A percentile compares a stretch with the other conserved stretches of the same genome.
Evolutionary conservation across 2,888 invertebrate species (phyloP).

Genomic region (Callyntrura guangdongensis): DNA sequence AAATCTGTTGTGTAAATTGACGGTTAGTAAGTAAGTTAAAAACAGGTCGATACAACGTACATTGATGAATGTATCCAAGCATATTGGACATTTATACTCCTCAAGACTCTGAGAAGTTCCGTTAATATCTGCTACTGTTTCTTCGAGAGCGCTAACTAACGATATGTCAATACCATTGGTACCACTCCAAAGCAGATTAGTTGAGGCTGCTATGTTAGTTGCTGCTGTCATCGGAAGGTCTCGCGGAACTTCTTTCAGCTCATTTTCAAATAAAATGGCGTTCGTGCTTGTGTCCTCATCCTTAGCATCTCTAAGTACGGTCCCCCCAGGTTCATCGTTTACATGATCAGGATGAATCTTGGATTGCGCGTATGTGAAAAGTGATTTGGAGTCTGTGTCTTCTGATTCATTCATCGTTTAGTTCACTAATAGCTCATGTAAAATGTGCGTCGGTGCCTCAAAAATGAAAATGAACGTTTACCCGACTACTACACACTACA

Average conservation of each 20-base stretch:
- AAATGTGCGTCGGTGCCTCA: neutral
- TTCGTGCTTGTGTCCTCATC: neutral
- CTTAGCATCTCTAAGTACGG: too few species aligned
- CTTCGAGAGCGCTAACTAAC: neutral
- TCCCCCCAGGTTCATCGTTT: too few species aligned
- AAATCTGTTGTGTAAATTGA: neutral
- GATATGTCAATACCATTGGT: too few species aligned
- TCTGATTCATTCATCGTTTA: neutral
- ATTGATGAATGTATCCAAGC: slow-evolving; percentile 71
- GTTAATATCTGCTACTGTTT: neutral
- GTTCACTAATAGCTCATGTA: neutral
- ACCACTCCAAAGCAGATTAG: too few species aligned
- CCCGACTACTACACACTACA: neutral
- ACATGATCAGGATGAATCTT: too few species aligned
- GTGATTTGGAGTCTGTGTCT: neutral
- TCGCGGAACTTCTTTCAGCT: neutral
- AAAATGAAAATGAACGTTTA: too few species aligned
- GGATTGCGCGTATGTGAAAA: too few species aligned
- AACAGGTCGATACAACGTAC: slow-evolving; percentile 24
- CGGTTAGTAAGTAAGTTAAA: neutral
- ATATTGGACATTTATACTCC: slow-evolving; percentile 75
- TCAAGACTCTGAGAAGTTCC: slow-evolving; percentile 36
- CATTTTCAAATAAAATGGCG: neutral
- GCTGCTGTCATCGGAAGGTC: too few species aligned
- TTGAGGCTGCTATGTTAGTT: neutral